Evolutionary conservation across 1,140 invertebrate species (phyloP).

Genomic region (Tribolium castaneum): DNA sequence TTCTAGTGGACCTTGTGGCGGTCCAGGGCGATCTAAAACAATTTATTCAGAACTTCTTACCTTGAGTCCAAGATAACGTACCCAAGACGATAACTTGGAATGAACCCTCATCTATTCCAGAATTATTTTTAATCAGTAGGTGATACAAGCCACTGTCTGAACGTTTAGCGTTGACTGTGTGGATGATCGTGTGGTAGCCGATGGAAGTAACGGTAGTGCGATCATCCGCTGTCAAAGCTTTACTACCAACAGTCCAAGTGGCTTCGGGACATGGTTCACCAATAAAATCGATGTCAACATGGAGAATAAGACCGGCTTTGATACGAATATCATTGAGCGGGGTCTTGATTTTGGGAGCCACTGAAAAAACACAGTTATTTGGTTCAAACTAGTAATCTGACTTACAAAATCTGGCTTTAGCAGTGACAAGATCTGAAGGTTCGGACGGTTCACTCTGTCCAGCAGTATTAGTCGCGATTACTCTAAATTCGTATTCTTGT

Average conservation of each 20-base stretch:
- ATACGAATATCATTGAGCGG: constrained; percentile 88
- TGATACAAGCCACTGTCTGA: constrained; percentile 87
- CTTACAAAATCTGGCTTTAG: constrained; percentile 85
- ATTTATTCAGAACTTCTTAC: neutral
- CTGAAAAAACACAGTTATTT: constrained; percentile 63
- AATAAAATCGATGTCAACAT: constrained; percentile 92
- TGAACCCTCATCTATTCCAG: constrained; percentile 89
- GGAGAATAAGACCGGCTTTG: constrained; percentile 92
- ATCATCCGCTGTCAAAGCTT: constrained; percentile 77
- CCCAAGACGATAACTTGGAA: constrained; percentile 89
- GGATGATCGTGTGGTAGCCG: constrained; percentile 90
- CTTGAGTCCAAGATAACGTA: constrained; percentile 57
- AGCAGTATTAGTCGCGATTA: constrained; percentile 95
- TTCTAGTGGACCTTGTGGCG: constrained; percentile 88
- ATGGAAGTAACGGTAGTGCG: constrained; percentile 89
- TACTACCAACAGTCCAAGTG: constrained; percentile 83
- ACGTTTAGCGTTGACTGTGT: constrained; percentile 89
- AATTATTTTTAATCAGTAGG: constrained; percentile 85
- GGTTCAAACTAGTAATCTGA: constrained; percentile 41
- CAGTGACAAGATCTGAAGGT: constrained; percentile 88
- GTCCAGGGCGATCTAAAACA: constrained; percentile 79
- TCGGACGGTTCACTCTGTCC: constrained; percentile 96
- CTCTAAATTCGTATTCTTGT: constrained; percentile 96
- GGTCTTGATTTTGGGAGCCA: constrained; percentile 93
- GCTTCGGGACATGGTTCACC: constrained; percentile 91